These are phyloP conservation scores for Phenganax marumi DNA, from an alignment of 92 coral and sea anemone species.

Conservation along the genomic window DNA sequence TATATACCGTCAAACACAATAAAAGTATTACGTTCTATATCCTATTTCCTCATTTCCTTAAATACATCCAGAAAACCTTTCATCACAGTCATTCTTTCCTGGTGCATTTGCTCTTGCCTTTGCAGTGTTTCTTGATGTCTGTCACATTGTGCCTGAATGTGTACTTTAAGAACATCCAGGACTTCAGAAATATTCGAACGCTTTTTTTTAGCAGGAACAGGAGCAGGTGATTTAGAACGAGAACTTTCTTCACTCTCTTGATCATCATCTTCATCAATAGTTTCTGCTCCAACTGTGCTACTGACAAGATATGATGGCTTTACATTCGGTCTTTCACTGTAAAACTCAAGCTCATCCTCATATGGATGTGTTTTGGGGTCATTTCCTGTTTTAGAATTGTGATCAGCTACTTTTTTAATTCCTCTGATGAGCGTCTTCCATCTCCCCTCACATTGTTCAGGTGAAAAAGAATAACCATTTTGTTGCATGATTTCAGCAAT, in stretches of 20 bases:
- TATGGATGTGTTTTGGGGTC: constrained; percentile 2
- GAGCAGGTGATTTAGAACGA: background rate
- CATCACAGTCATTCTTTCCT: constrained; percentile 20
- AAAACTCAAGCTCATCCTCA: constrained; percentile 22
- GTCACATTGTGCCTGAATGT: background rate
- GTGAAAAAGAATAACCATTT: background rate
- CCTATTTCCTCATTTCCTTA: background rate
- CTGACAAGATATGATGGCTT: constrained; percentile 10
- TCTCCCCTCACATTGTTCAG: constrained; percentile 24
- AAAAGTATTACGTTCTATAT: background rate
- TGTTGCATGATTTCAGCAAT: constrained; percentile 10
- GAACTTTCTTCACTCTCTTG: background rate
- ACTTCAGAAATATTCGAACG: constrained; percentile 15
- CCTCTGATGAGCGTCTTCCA: constrained; percentile 24
- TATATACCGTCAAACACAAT: background rate
- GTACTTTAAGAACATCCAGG: constrained; percentile 20
- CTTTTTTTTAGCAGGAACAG: constrained; percentile 12
- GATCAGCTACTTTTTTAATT: constrained; percentile 9
- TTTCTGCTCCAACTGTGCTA: background rate
- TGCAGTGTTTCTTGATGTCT: constrained; percentile 3
- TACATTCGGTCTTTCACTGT: constrained; percentile 7
- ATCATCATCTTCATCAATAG: background rate
- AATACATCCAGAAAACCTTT: constrained; percentile 2
- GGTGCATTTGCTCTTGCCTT: constrained; percentile 16
- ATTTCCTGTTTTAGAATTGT: constrained; percentile 12